Evolutionary conservation across 2,797 vertebrate species (phyloP).

Genomic region (Darevskia mixta): DNA sequence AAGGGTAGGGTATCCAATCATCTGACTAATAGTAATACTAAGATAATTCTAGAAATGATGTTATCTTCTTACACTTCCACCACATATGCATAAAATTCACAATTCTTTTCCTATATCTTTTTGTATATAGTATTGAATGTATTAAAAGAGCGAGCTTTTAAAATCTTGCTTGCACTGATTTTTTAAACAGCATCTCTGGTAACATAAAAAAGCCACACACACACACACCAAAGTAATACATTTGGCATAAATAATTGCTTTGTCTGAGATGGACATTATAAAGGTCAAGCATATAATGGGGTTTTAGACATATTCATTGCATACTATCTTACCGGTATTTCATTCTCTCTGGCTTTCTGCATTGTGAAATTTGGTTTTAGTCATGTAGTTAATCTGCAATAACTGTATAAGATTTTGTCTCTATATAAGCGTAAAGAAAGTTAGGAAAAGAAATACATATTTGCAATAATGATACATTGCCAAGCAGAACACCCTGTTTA

Average conservation of each 20-base stretch:
- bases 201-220: neutral
- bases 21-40: no score
- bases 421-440: no score
- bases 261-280: neutral
- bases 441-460: neutral
- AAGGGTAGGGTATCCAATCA: no score
- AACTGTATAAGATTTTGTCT: neutral
- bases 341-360: neutral
- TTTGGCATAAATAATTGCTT: neutral
- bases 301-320: neutral
- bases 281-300: neutral
- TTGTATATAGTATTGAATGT: neutral
- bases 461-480: neutral
- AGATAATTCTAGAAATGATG: neutral
- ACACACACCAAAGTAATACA: no score
- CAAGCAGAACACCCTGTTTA: conserved; percentile 8
- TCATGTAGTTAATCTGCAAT: neutral
- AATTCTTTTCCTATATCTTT: no score
- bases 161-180: neutral
- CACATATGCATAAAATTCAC: no score
- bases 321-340: neutral
- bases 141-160: neutral
- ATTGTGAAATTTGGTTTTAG: neutral
- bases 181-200: neutral
- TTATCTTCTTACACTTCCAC: neutral